These are phyloP conservation scores for Caenorhabditis becei DNA, from an alignment of 2,888 invertebrate species.

Conservation along the genomic window DNA sequence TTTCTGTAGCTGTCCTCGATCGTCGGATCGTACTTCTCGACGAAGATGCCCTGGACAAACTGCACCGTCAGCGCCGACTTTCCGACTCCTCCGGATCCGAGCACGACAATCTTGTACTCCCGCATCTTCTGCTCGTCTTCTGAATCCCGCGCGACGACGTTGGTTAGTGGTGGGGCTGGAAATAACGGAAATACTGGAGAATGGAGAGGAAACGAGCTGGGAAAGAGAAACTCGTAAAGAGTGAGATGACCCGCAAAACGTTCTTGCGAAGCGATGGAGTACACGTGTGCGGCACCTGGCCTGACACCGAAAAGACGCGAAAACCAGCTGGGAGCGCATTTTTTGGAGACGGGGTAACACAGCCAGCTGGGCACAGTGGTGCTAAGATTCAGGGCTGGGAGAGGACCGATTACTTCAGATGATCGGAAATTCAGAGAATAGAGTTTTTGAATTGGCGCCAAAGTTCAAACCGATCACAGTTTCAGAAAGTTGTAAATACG, in stretches of 20 bases:
- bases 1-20: slow-evolving; percentile 99
- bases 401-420: no score
- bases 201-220: background rate
- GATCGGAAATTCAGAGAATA: no score
- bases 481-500: background rate
- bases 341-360: background rate
- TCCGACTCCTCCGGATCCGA: slow-evolving; percentile 99
- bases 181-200: background rate
- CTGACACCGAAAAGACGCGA: background rate
- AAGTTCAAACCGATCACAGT: background rate
- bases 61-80: slow-evolving; percentile 98
- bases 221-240: slow-evolving; percentile 30
- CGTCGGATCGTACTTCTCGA: slow-evolving; percentile 99
- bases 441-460: no score
- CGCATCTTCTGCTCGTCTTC: slow-evolving; percentile 87
- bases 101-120: slow-evolving; percentile 99
- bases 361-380: background rate
- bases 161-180: background rate
- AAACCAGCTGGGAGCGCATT: background rate
- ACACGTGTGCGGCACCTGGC: slow-evolving; percentile 20
- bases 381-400: background rate
- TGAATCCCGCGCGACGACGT: background rate
- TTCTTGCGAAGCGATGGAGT: background rate
- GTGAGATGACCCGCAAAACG: slow-evolving; percentile 9
- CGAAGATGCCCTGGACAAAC: slow-evolving; percentile 99